These are phyloP conservation scores for Bradypodion ventrale DNA, from an alignment of 2,797 vertebrate species.

Conservation along the genomic window DNA sequence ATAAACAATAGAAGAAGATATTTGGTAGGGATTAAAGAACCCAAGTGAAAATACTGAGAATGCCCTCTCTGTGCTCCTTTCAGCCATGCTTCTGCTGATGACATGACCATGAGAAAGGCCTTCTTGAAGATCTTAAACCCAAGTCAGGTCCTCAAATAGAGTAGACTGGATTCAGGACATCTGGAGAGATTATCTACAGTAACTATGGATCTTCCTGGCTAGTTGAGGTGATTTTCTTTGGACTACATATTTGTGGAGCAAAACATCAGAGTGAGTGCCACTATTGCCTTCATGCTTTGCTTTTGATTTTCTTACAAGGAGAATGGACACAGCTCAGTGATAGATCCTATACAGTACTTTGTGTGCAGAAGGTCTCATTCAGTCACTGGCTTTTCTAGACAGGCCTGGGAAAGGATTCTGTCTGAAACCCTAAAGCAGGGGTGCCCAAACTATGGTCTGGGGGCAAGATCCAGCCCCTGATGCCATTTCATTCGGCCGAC, in stretches of 20 bases:
- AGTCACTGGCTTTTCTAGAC: neutral
- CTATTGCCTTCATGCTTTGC: neutral
- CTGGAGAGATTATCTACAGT: neutral
- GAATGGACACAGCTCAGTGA: neutral
- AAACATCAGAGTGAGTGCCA: neutral
- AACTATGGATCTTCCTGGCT: neutral
- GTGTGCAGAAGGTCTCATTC: neutral
- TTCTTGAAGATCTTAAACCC: no score
- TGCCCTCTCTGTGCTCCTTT: neutral
- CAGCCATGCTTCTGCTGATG: no score
- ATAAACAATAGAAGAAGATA: neutral
- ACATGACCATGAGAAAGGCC: no score
- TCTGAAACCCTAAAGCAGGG: neutral
- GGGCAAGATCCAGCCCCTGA: no score
- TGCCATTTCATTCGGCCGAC: no score
- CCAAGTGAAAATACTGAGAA: neutral
- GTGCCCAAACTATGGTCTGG: no score
- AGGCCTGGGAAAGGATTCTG: neutral
- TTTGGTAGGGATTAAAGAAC: neutral
- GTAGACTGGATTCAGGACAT: neutral
- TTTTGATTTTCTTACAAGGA: neutral
- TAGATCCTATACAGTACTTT: neutral
- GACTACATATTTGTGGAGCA: neutral
- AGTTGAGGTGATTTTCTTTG: neutral
- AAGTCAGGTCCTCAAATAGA: no score